phyloP scores from a whole-genome alignment of 2,797 vertebrate species.

The Carcharodon carcharias region DNA sequence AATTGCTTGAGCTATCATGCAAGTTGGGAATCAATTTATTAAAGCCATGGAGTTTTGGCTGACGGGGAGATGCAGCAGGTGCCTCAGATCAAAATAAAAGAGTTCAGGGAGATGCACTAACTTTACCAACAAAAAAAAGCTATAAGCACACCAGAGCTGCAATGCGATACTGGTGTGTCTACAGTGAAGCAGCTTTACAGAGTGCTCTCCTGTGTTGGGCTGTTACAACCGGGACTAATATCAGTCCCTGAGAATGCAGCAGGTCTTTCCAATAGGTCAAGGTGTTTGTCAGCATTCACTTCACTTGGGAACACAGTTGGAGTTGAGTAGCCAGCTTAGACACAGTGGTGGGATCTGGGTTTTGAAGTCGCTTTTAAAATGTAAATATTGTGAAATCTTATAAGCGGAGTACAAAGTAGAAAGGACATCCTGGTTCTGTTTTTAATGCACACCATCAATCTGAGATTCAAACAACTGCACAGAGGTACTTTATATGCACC shows the following conservation, averaged over 20 bases:
- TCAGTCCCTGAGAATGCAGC: neutral
- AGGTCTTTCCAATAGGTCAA: constrained; percentile 30
- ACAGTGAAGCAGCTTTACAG: constrained; percentile 25
- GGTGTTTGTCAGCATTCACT: constrained; percentile 39
- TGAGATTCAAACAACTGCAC: neutral
- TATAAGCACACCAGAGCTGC: constrained; percentile 26
- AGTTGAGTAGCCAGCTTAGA: constrained; percentile 31
- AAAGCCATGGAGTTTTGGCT: neutral
- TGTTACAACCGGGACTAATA: constrained; percentile 40
- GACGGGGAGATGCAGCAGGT: neutral
- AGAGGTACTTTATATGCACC: neutral
- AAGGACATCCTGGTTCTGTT: constrained; percentile 41
- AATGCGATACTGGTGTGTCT: constrained; percentile 37
- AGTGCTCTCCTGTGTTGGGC: constrained; percentile 18
- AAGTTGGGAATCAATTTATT: neutral
- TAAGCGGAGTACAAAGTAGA: constrained; percentile 39
- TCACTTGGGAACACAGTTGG: constrained; percentile 36
- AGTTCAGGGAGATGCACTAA: neutral
- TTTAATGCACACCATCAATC: constrained; percentile 39
- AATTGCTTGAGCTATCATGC: too few species aligned
- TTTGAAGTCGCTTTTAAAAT: constrained; percentile 33
- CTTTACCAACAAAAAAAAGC: constrained; percentile 41
- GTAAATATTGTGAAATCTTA: constrained; percentile 44
- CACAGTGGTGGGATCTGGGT: constrained; percentile 36
- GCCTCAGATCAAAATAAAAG: constrained; percentile 10